These are phyloP conservation scores for Saccostrea cuccullata DNA, from an alignment of 1,140 invertebrate genomes.

Conservation along the genomic window DNA sequence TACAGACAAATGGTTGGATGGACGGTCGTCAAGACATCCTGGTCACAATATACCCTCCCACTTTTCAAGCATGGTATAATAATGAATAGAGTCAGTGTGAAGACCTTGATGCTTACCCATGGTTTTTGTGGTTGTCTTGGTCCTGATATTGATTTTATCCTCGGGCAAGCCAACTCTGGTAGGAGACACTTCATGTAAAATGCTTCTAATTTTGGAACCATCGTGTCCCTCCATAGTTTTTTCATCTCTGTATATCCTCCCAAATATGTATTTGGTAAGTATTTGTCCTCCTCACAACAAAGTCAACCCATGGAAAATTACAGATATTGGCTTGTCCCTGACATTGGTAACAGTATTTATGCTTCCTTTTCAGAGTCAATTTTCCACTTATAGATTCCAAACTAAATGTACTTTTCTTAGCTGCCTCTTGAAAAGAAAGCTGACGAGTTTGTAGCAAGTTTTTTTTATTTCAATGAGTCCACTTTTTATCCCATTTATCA, in stretches of 20 bases:
- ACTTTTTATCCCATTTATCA: not conserved
- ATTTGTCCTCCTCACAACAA: slow-evolving; percentile 32
- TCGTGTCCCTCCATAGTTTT: slow-evolving; percentile 2
- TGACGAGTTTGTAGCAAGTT: slow-evolving; percentile 1
- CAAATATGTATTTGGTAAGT: slow-evolving; percentile 38
- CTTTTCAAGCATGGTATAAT: too few relatives aligned
- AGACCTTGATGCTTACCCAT: too few relatives aligned
- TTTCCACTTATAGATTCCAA: not conserved
- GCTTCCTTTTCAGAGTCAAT: slow-evolving; percentile 37
- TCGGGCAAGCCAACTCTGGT: slow-evolving; percentile 35
- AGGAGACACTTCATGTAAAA: slow-evolving; percentile 39
- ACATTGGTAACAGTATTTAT: slow-evolving; percentile 41
- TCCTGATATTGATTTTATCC: not conserved
- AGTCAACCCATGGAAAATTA: slow-evolving; percentile 34
- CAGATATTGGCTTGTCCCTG: slow-evolving; percentile 38
- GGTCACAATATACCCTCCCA: too few relatives aligned
- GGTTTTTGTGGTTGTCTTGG: slow-evolving; percentile 19
- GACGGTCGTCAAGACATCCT: too few relatives aligned
- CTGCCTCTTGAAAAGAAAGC: slow-evolving; percentile 28
- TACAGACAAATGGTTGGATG: too few relatives aligned
- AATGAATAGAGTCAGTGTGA: too few relatives aligned
- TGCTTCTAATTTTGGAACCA: slow-evolving; percentile 38
- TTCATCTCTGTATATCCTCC: slow-evolving; percentile 8
- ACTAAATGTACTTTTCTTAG: slow-evolving; percentile 18
- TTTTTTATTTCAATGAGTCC: slow-evolving; percentile 41